Conservation (phyloP, 2,113 vertebrate genomes). For the Sebastes schlegelii region DNA sequence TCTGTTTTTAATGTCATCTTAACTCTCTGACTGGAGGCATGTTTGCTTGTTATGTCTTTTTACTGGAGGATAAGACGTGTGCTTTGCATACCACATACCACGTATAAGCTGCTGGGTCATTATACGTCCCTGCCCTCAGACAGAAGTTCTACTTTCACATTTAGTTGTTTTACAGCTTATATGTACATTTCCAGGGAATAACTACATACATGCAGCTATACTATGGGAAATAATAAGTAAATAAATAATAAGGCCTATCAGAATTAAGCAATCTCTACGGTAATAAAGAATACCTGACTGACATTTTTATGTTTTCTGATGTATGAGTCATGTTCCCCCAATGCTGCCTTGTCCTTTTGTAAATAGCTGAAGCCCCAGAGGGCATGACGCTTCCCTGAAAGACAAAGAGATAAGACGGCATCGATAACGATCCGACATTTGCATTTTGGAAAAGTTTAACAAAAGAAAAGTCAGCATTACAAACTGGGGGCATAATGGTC, state of each 20-base stretch:
- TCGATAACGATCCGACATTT: background rate
- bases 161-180: background rate
- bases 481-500: background rate
- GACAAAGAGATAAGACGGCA: background rate
- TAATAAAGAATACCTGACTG: background rate
- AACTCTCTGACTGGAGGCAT: background rate
- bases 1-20: background rate
- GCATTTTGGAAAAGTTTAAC: constrained; percentile 1
- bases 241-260: background rate
- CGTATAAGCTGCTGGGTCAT: background rate
- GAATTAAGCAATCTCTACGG: background rate
- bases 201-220: background rate
- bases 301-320: background rate
- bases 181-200: background rate
- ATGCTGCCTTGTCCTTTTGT: background rate
- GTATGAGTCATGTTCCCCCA: no score
- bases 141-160: no score
- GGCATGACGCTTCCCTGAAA: background rate
- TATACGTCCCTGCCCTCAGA: background rate
- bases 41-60: background rate
- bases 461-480: background rate
- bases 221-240: background rate
- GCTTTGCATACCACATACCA: background rate
- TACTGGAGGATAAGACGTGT: rapidly evolving
- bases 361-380: background rate